Evolutionary conservation across 2,113 vertebrate species (phyloP), one percentile per base, ranked within the genome.

Genomic region (Datnioides undecimradiatus): DNA sequence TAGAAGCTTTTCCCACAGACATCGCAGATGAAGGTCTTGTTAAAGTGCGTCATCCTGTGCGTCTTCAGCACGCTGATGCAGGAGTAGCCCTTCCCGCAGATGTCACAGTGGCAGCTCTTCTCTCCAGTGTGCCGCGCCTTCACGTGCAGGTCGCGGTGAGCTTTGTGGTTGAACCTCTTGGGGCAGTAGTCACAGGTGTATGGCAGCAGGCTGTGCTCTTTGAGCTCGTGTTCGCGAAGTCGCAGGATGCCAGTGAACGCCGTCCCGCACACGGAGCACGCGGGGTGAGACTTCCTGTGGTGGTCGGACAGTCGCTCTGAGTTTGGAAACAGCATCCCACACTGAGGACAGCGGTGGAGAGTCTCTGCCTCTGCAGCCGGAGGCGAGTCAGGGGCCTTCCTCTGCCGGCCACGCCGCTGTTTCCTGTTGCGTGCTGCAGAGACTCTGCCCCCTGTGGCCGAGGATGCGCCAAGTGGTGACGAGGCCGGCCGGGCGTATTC

Each of bases 1-100:
- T 85, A 86, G 79, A 94, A 94, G n/a, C 84, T 75, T 57, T 88
- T 92, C 21, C 90, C 86, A 0, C 90, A 91, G 45, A 86, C 19
- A 25, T 89, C 87, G 17, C 90, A 91, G 79, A 73, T 72, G 33
- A 91, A 91, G 0, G 84, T 83, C 76, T 91, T 91, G 25, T 88
- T 54, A 2, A 85, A 86, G 67, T 91, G 90, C 0, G 88, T 91
- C 5, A 74, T n/a, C 1, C 74, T 2, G 82, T 91, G 90, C 0
- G 76, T 90, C 36, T 88, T 91, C 33, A 88, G 52, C 62, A 80
- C 38, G 19, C 87, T 83, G 79, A 45, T 1, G 51, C 74, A 73
- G 41, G 84, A n/a, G 82, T 85, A 91, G 17, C 79, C 84, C 23
- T 85, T 88, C 7, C 90, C 86, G 3, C 90, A 90, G 76, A 89